phyloP scores from a whole-genome alignment of 2,888 invertebrate genomes.

The Microplitis manilae region DNA sequence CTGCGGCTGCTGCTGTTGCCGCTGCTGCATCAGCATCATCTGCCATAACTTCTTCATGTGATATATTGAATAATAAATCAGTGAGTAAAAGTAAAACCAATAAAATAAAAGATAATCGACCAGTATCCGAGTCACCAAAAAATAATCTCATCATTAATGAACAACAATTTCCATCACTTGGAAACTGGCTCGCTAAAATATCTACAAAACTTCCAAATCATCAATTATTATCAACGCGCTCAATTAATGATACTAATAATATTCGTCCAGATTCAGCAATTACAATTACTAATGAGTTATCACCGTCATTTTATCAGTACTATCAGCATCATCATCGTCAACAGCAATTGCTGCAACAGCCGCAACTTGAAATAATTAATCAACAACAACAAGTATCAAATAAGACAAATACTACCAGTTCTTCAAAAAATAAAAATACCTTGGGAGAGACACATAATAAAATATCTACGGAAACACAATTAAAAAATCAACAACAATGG shows the following conservation, averaged over 20 bases:
- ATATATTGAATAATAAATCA: background rate
- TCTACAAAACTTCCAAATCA: slow-evolving; percentile 43
- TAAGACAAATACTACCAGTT: background rate
- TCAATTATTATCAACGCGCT: slow-evolving; percentile 19
- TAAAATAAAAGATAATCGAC: background rate
- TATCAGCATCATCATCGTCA: background rate
- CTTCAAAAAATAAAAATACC: background rate
- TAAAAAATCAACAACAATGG: slow-evolving; percentile 52
- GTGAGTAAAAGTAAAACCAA: background rate
- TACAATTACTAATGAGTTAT: background rate
- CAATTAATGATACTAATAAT: slow-evolving; percentile 8
- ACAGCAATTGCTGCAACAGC: background rate
- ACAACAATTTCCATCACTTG: slow-evolving; percentile 16
- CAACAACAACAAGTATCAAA: background rate
- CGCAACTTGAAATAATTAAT: background rate
- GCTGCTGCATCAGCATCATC: background rate
- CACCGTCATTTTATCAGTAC: background rate
- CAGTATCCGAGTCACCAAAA: background rate
- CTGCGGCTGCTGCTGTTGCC: background rate
- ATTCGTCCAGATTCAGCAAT: background rate
- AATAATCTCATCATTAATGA: slow-evolving; percentile 8
- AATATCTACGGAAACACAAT: slow-evolving; percentile 46
- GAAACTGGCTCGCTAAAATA: slow-evolving; percentile 58
- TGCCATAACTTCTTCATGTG: slow-evolving; percentile 34
- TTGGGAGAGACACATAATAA: background rate